phyloP scores from a whole-genome alignment of 2,797 vertebrate species.

The Pagetopsis macropterus region DNA sequence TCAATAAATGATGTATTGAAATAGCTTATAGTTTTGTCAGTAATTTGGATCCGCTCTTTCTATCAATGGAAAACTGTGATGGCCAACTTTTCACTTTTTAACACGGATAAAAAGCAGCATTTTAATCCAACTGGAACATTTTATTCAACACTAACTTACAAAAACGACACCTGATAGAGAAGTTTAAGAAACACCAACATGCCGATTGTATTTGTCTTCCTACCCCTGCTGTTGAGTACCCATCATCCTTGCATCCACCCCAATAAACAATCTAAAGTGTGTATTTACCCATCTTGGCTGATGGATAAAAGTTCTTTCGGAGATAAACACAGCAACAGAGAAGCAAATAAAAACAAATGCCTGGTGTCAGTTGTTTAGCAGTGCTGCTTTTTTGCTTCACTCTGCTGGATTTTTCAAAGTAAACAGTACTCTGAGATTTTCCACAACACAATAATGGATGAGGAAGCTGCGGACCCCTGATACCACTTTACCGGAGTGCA shows the following conservation, averaged over 20 bases:
- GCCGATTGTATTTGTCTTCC: not conserved
- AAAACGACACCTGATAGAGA: not conserved
- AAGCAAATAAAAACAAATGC: conserved; percentile 72
- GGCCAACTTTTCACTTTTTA: no score
- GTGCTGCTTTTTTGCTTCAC: conserved; percentile 44
- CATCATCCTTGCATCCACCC: not conserved
- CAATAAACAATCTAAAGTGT: not conserved
- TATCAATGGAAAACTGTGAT: no score
- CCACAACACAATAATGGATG: conserved; percentile 61
- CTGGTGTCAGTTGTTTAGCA: conserved; percentile 52
- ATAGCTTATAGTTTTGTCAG: no score
- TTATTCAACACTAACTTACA: not conserved
- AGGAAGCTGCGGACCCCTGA: conserved; percentile 46
- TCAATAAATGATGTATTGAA: not conserved
- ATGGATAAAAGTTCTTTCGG: conserved; percentile 10
- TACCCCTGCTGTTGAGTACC: not conserved
- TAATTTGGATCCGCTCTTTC: no score
- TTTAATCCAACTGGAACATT: no score
- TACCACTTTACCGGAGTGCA: conserved; percentile 33
- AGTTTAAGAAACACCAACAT: not conserved
- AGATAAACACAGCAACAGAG: conserved; percentile 32
- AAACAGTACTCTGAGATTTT: conserved; percentile 63
- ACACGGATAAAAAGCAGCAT: no score
- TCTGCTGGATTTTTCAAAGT: conserved; percentile 68
- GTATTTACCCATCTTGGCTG: conserved; percentile 2